Percentiles rank a stretch among this genome's conserved stretches.
Evolutionary conservation across 2,113 vertebrate species (phyloP).

Genomic region (Onychostruthus taczanowskii): DNA sequence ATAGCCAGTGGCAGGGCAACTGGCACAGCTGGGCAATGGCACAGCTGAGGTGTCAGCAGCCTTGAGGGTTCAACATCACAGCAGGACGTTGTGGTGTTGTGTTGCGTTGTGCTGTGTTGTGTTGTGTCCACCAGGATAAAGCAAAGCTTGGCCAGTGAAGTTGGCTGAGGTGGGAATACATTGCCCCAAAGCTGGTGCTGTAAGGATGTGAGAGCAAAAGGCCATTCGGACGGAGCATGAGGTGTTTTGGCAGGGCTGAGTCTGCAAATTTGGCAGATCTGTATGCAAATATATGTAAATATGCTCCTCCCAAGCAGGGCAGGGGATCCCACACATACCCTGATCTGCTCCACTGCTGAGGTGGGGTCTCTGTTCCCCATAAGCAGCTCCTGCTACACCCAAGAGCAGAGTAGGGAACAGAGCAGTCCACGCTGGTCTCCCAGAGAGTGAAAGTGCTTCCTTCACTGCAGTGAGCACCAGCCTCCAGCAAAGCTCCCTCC

Average conservation of each 20-base stretch:
- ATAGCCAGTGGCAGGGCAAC: not conserved
- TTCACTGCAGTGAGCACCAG: not conserved
- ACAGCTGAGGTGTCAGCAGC: not conserved
- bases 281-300: not conserved
- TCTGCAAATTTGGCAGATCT: not conserved
- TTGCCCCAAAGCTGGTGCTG: not conserved
- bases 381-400: not conserved
- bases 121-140: not conserved
- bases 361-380: fast-evolving
- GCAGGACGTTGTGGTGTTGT: too few relatives aligned
- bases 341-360: fast-evolving
- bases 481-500: not conserved
- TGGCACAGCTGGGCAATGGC: not conserved
- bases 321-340: not conserved
- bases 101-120: too few relatives aligned
- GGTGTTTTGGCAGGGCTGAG: not conserved
- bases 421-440: fast-evolving
- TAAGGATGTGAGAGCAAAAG: not conserved
- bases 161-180: not conserved
- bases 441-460: not conserved
- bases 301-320: fast-evolving
- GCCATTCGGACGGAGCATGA: fast-evolving
- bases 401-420: not conserved
- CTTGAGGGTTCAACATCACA: fast-evolving
- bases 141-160: not conserved